phyloP scores from a whole-genome alignment of 2,888 invertebrate species.

The Limnephilus auricula region DNA sequence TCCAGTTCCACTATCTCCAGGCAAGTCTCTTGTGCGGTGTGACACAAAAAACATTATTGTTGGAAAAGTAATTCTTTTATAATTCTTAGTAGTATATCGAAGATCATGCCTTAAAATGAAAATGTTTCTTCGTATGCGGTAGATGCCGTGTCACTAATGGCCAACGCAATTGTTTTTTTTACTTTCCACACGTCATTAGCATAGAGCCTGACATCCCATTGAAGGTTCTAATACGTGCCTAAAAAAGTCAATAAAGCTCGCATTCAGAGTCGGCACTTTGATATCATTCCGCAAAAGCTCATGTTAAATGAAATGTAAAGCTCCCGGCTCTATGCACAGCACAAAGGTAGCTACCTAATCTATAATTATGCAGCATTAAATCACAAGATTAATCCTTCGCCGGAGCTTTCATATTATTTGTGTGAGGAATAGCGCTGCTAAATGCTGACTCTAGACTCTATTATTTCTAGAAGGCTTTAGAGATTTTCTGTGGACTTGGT shows the following conservation, averaged over 20 bases:
- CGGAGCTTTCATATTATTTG: slow-evolving; percentile 47
- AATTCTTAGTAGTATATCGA: not conserved
- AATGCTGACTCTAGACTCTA: slow-evolving; percentile 41
- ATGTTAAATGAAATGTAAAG: slow-evolving; percentile 52
- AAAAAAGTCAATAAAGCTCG: slow-evolving; percentile 41
- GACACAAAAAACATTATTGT: not conserved
- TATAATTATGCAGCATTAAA: slow-evolving; percentile 57
- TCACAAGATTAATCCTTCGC: slow-evolving; percentile 53
- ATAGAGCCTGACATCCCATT: not conserved
- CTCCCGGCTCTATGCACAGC: slow-evolving; percentile 31
- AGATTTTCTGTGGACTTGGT: not conserved
- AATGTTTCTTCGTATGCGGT: not conserved
- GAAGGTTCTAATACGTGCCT: not conserved
- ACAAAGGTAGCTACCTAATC: slow-evolving; percentile 50
- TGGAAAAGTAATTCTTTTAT: not conserved
- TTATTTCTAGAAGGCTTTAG: slow-evolving; percentile 31
- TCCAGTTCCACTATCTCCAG: too few species aligned
- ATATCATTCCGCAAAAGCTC: slow-evolving; percentile 33
- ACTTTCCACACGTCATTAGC: slow-evolving; percentile 22
- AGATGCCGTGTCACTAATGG: not conserved
- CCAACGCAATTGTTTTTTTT: not conserved
- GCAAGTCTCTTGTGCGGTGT: too few species aligned
- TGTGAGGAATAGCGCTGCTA: slow-evolving; percentile 42
- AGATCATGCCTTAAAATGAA: not conserved
- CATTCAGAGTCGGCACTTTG: slow-evolving; percentile 39